Evolutionary conservation across 2,888 invertebrate genomes (phyloP).

Genomic region (Phania funesta): DNA sequence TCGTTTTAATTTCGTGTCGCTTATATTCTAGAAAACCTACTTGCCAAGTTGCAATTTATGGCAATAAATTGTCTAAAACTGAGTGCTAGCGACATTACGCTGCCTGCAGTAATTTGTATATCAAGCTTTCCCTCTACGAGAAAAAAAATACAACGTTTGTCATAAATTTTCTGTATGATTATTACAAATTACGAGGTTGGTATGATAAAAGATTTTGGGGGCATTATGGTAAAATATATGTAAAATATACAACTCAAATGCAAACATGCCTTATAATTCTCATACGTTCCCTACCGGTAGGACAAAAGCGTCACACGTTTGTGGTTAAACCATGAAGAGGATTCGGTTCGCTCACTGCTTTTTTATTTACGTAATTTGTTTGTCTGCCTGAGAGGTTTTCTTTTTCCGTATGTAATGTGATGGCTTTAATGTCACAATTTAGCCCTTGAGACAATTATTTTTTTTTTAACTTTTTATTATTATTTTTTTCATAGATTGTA

Average conservation of each 20-base stretch:
- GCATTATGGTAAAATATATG: background rate
- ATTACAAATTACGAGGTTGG: slow-evolving; percentile 51
- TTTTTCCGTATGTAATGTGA: slow-evolving; percentile 45
- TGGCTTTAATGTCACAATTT: slow-evolving; percentile 67
- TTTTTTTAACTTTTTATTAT: slow-evolving; percentile 4
- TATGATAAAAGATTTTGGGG: background rate
- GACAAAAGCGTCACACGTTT: slow-evolving; percentile 32
- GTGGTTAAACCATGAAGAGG: background rate
- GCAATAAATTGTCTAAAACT: slow-evolving; percentile 3
- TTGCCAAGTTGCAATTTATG: background rate
- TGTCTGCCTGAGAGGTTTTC: slow-evolving; percentile 21
- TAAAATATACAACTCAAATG: background rate
- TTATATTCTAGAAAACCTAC: background rate
- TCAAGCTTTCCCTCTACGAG: slow-evolving; percentile 15
- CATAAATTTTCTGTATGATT: slow-evolving; percentile 72
- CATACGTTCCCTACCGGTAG: background rate
- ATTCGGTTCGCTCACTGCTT: slow-evolving; percentile 6
- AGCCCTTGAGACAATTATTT: slow-evolving; percentile 64
- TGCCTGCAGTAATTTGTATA: slow-evolving; percentile 15
- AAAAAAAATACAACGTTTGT: slow-evolving; percentile 62
- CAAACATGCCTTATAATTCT: background rate
- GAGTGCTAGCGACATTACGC: slow-evolving; percentile 39
- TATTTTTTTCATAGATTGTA: slow-evolving; percentile 16
- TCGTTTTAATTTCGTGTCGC: background rate
- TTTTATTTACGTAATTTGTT: slow-evolving; percentile 1